Evolutionary conservation across 2,888 invertebrate species (phyloP).

Genomic region (Cremastinae sp.): DNA sequence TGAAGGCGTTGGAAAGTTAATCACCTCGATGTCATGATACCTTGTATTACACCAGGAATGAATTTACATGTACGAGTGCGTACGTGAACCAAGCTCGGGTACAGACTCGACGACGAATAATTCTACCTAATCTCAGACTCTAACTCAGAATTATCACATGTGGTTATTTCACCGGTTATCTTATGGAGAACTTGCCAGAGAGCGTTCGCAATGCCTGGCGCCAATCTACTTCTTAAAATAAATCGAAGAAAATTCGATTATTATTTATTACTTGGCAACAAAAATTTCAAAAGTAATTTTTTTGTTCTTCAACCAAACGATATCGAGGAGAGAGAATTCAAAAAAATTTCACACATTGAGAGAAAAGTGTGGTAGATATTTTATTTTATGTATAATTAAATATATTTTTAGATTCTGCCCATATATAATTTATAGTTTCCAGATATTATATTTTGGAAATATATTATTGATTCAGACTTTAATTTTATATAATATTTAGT

Average conservation of each 20-base stretch:
- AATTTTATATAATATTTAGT: too few relatives aligned
- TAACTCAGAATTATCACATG: slow-evolving; percentile 18
- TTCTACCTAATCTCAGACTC: slow-evolving; percentile 18
- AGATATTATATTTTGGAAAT: too few relatives aligned
- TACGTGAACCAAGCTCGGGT: background rate
- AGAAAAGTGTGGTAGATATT: too few relatives aligned
- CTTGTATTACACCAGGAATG: slow-evolving; percentile 18
- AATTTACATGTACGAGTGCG: slow-evolving; percentile 16
- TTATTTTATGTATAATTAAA: too few relatives aligned
- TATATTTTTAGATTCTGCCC: too few relatives aligned
- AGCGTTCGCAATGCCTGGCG: background rate
- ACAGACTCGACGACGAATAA: slow-evolving; percentile 14
- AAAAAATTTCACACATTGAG: too few relatives aligned
- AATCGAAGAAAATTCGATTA: background rate
- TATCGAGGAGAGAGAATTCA: too few relatives aligned
- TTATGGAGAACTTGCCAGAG: slow-evolving; percentile 1
- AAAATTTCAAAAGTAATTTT: too few relatives aligned
- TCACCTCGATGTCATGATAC: slow-evolving; percentile 12
- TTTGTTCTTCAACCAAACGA: too few relatives aligned
- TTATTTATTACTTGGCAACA: too few relatives aligned
- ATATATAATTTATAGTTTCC: too few relatives aligned
- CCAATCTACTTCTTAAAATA: background rate
- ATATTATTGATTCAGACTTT: too few relatives aligned
- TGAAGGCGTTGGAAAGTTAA: slow-evolving; percentile 42
- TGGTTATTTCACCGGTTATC: slow-evolving; percentile 9